These are phyloP conservation scores for Anolis apletophallus DNA, from an alignment of 2,797 vertebrate species.

Conservation along the genomic window DNA sequence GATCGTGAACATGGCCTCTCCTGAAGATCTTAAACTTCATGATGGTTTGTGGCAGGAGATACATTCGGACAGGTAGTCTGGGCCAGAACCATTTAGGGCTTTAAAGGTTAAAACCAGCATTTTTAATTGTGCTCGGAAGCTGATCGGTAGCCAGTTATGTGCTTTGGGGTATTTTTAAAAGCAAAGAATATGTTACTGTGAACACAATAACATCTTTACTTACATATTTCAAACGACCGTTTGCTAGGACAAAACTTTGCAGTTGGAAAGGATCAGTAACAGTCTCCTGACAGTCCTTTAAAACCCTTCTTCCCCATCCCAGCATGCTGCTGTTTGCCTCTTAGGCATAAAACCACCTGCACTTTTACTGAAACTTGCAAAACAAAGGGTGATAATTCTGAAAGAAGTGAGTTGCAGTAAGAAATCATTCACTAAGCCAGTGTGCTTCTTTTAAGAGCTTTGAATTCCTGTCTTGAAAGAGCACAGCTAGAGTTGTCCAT, in stretches of 20 bases:
- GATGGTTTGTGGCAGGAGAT: too few species aligned
- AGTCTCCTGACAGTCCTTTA: background rate
- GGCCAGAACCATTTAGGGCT: too few species aligned
- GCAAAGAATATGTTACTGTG: background rate
- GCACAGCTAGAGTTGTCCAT: conserved; percentile 16
- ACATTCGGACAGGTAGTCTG: too few species aligned
- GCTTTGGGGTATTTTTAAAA: background rate
- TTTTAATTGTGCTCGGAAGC: too few species aligned
- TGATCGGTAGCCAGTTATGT: too few species aligned
- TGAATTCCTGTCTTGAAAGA: background rate
- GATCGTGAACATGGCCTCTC: too few species aligned
- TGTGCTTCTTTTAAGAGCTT: background rate
- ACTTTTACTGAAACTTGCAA: conserved; percentile 31
- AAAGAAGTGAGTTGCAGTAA: background rate
- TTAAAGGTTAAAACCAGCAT: too few species aligned
- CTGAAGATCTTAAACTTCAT: too few species aligned
- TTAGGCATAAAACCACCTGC: background rate
- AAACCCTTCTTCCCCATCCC: conserved; percentile 24
- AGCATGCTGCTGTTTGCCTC: background rate
- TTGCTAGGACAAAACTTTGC: background rate
- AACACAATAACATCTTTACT: background rate
- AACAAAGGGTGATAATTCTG: background rate
- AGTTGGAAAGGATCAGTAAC: conserved; percentile 21
- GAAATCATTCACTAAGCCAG: background rate
- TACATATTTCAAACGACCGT: background rate